Percentiles rank a stretch among this genome's conserved stretches.
Conservation (phyloP, 2,113 vertebrate genomes). For the Manacus vitellinus region DNA sequence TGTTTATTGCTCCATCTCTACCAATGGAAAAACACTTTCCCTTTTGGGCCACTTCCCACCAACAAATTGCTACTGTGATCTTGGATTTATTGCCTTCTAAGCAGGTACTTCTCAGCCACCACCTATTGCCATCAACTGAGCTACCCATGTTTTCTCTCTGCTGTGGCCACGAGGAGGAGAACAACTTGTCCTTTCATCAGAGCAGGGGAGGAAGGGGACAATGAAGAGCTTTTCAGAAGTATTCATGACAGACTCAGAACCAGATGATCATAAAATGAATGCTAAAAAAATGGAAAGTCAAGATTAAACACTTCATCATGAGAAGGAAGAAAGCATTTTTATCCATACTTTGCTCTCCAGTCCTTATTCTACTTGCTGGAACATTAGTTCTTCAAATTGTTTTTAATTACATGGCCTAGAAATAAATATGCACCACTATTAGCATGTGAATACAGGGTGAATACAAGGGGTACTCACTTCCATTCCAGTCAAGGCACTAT, state of each 20-base stretch:
- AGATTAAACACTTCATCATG: constrained; percentile 1
- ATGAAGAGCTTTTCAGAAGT: not conserved
- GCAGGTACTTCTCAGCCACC: not conserved
- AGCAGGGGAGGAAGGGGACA: not conserved
- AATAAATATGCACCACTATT: constrained; percentile 51
- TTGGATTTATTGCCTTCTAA: not conserved
- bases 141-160: not conserved
- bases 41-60: not conserved
- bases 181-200: not conserved
- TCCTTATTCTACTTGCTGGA: constrained; percentile 9
- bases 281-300: not conserved
- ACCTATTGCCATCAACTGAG: not conserved
- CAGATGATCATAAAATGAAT: constrained; percentile 9
- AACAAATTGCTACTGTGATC: not conserved
- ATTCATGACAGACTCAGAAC: not conserved
- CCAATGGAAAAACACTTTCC: not conserved
- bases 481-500: constrained; percentile 59
- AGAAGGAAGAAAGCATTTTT: constrained; percentile 18
- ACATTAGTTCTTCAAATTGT: constrained; percentile 32
- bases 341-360: not conserved
- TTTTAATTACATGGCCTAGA: constrained; percentile 53
- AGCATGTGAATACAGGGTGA: constrained; percentile 13
- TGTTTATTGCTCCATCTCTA: not conserved
- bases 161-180: not conserved
- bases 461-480: constrained; percentile 37